phyloP scores from a whole-genome alignment of 2,113 vertebrate species.

The Neogobius melanostomus region DNA sequence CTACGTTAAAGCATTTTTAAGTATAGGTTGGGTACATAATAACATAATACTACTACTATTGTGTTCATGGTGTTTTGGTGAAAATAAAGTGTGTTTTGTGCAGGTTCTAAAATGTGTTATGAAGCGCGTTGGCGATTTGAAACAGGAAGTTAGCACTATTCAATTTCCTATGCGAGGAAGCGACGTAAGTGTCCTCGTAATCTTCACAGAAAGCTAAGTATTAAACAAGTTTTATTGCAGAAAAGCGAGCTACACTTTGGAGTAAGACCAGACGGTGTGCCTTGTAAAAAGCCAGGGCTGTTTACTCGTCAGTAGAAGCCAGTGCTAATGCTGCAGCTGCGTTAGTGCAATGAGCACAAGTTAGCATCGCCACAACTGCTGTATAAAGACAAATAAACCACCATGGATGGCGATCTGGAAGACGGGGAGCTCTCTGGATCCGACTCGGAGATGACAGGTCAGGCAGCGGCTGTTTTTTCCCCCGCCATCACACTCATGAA shows the following conservation, averaged over 20 bases:
- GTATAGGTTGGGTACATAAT: rapidly evolving
- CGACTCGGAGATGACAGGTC: constrained; percentile 80
- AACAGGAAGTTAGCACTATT: constrained; percentile 8
- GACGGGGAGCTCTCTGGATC: constrained; percentile 90
- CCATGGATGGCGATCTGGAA: constrained; percentile 83
- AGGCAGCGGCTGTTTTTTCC: no score
- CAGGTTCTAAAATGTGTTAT: constrained; percentile 26
- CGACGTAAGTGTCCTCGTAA: not conserved
- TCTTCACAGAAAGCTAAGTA: not conserved
- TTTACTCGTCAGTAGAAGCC: not conserved
- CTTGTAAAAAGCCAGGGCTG: not conserved
- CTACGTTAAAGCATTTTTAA: not conserved
- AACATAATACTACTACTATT: not conserved
- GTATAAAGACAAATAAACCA: constrained; percentile 74
- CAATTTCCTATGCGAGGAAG: not conserved
- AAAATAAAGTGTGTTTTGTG: not conserved
- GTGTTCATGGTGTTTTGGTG: not conserved
- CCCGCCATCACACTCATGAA: no score
- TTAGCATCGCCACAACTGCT: constrained; percentile 3
- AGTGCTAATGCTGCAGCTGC: not conserved
- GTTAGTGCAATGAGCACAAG: not conserved
- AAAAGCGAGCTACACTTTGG: not conserved
- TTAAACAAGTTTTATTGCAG: not conserved
- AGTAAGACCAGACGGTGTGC: not conserved
- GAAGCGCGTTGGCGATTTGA: constrained; percentile 28